Conservation (phyloP, 1,140 invertebrate genomes). For the Calliphora vicina region DNA sequence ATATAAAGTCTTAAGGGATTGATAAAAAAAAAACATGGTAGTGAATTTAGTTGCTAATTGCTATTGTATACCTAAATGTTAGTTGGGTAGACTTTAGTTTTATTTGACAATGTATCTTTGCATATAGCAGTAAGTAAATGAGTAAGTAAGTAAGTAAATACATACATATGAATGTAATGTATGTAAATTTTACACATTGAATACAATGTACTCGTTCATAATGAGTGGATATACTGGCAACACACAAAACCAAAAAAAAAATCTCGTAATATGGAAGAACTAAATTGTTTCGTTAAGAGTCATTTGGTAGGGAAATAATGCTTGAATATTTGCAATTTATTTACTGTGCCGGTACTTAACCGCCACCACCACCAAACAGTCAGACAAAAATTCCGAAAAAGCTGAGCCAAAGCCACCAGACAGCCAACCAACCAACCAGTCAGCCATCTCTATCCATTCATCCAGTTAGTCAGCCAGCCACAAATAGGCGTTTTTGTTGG, state of each 20-base stretch:
- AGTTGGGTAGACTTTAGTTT: no score
- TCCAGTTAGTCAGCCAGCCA: not conserved
- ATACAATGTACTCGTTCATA: not conserved
- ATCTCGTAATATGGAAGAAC: not conserved
- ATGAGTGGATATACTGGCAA: not conserved
- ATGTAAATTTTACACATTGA: no score
- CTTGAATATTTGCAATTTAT: slow-evolving; percentile 6
- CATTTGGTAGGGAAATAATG: not conserved
- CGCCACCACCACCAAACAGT: not conserved
- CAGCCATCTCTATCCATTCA: not conserved
- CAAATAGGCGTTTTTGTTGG: slow-evolving; percentile 30
- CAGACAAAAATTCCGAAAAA: not conserved
- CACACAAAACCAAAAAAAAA: not conserved
- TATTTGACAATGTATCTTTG: no score
- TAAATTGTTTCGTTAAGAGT: slow-evolving; percentile 10
- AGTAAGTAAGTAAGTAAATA: no score
- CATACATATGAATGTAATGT: no score
- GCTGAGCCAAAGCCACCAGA: not conserved
- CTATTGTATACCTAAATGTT: no score
- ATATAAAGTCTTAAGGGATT: no score
- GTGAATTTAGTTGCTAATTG: no score
- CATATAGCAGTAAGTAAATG: no score
- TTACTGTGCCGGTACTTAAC: slow-evolving; percentile 1
- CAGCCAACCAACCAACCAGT: not conserved
- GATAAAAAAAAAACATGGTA: no score